Conservation (phyloP, 1,140 invertebrate genomes). For the Magallana angulata region DNA sequence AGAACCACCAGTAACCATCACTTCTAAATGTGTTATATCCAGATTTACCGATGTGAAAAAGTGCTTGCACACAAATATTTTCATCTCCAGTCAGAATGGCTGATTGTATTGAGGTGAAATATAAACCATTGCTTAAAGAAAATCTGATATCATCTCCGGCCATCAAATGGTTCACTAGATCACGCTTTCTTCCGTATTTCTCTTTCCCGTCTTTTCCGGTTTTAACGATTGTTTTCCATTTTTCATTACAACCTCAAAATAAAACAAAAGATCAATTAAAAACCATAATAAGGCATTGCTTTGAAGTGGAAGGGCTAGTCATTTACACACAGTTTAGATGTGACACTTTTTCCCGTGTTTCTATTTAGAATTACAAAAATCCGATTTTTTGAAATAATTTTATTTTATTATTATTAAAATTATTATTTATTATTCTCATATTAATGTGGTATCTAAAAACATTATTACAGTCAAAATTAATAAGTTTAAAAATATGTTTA, state of each 20-base stretch:
- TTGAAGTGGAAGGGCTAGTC: no score
- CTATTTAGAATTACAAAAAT: no score
- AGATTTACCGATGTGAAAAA: conserved; percentile 49
- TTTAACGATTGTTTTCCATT: conserved; percentile 1
- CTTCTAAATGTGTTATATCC: conserved; percentile 11
- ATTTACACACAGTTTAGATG: no score
- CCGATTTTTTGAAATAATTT: no score
- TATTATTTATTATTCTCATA: no score
- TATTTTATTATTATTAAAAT: no score
- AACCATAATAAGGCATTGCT: no score
- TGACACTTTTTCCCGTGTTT: no score
- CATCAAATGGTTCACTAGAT: not conserved
- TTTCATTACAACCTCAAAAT: not conserved
- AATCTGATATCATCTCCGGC: not conserved
- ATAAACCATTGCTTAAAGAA: not conserved
- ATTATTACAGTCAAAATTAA: no score
- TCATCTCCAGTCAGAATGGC: not conserved
- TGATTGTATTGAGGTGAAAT: conserved; percentile 4
- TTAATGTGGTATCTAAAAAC: no score
- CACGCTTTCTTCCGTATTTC: not conserved
- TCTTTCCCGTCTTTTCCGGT: not conserved
- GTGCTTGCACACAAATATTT: conserved; percentile 34
- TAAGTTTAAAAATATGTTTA: no score
- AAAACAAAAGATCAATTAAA: no score
- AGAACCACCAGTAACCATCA: conserved; percentile 45